phyloP scores from a whole-genome alignment of 2,113 vertebrate species.

The Myiozetetes cayanensis region DNA sequence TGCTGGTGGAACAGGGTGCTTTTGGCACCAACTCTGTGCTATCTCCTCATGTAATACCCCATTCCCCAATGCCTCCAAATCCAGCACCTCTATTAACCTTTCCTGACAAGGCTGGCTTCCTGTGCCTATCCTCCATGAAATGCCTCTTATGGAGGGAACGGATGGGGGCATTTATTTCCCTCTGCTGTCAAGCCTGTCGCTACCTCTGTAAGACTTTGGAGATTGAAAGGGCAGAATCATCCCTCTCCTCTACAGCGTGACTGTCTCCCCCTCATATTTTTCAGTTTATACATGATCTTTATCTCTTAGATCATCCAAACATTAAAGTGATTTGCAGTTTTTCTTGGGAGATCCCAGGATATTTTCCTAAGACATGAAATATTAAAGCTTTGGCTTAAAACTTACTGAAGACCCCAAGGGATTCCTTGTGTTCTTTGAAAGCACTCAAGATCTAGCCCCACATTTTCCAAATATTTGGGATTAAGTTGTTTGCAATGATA shows the following conservation, averaged over 20 bases:
- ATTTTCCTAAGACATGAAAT: not conserved
- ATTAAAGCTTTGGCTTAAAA: not conserved
- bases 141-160: not conserved
- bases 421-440: not conserved
- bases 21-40: not conserved
- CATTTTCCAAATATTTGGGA: not conserved
- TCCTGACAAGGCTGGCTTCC: not conserved
- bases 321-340: not conserved
- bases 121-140: not conserved
- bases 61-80: fast-evolving
- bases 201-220: not conserved
- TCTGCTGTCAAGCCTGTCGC: not conserved
- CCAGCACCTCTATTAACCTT: not conserved
- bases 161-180: not conserved
- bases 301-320: not conserved
- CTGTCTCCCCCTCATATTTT: not conserved
- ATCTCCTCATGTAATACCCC: not conserved
- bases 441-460: not conserved
- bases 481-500: not conserved
- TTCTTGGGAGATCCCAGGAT: not conserved
- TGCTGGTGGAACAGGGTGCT: fast-evolving
- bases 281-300: not conserved
- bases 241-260: fast-evolving
- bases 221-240: not conserved
- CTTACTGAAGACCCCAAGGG: not conserved